Evolutionary conservation across 2,888 invertebrate genomes (phyloP), one percentile per base, ranked within the genome.

Genomic region (Gymnocheta viridis): DNA sequence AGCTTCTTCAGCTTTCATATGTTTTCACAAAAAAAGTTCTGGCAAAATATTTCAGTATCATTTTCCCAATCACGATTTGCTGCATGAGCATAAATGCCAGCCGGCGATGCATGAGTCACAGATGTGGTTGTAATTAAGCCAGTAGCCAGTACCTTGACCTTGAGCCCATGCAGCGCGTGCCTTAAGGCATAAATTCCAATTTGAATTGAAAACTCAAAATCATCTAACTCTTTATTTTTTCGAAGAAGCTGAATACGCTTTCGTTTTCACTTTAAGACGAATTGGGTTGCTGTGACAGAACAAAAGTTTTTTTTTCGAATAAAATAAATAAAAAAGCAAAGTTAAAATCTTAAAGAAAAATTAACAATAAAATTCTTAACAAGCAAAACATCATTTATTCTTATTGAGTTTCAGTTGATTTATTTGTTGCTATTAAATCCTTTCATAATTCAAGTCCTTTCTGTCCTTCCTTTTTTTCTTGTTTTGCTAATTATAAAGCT

Each of bases 51-150:
- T 62, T 95, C 94, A 0, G 93, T 91, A 88, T 96, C 96, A 38
- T 93, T 93, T 89, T 96, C 96, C 96, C 96, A 96, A 72, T 94
- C 93, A 17, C 96, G 92, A 86, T 95, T 93, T 0, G 96, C 95
- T 0, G 94, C 93, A 88, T 96, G 95, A 0, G 96, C 96, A 88
- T 96, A 97, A 0, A 94, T 92, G 0, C 95, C 96, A 0, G 95
- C 95, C 0, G 96, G 96, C 0, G 96, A 95, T 0, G 96, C 97
- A 88, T 96, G 96, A 0, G 96, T 96, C 0, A 97, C 94, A 24
- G 96, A 91, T 0, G 96, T 96, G 0, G 96, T 96, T 0, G 97
- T 97, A 1, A 96, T 95, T 7, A 95, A 90, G 5, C 95, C 94
- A 17, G 95, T 95, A 17, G 93, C 92, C 90, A 95, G n/a, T 95